Conservation (phyloP, 2,797 vertebrate genomes). For the Myotis pilosus region DNA sequence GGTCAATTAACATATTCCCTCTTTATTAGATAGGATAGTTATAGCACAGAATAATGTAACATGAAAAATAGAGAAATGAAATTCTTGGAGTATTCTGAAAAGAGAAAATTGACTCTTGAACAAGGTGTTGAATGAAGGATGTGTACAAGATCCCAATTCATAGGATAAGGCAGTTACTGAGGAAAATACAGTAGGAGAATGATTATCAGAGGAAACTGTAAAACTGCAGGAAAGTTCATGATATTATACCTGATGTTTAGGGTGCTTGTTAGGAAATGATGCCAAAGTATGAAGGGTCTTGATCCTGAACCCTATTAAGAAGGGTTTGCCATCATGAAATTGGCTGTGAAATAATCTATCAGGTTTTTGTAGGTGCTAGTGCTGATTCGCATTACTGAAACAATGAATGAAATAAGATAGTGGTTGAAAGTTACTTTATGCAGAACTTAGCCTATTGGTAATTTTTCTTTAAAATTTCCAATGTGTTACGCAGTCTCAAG, state of each 20-base stretch:
- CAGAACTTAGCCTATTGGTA: background rate
- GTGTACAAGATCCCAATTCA: constrained; percentile 7
- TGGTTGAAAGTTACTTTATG: constrained; percentile 36
- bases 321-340: background rate
- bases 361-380: background rate
- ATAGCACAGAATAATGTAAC: background rate
- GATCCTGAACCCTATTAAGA: background rate
- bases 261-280: background rate
- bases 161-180: background rate
- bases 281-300: background rate
- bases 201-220: background rate
- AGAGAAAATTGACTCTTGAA: constrained; percentile 22
- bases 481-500: background rate
- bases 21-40: background rate
- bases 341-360: background rate
- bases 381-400: background rate
- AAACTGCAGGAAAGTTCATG: background rate
- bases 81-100: constrained; percentile 7
- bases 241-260: background rate
- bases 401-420: background rate
- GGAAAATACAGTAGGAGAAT: background rate
- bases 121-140: constrained; percentile 29
- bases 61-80: constrained; percentile 45
- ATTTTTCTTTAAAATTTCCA: background rate
- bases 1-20: no score